Base-by-base conservation (phyloP, 2,113 vertebrate genomes). In the Asarcornis scutulata region DNA sequence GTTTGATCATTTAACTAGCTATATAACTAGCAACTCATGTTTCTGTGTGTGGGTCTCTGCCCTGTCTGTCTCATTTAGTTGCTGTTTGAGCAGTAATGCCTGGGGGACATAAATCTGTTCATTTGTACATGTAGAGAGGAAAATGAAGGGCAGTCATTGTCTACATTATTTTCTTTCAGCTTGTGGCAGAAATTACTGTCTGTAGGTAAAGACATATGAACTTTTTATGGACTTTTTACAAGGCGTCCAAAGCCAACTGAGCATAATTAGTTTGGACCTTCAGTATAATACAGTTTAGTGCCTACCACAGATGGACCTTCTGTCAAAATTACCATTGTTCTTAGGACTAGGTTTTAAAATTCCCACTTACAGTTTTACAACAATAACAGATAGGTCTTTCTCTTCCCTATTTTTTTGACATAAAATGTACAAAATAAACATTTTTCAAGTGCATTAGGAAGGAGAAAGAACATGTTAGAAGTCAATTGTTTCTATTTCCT, bases 1-100 rank as follows among this genome's bases (percentile, higher is more conserved):
- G 4, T 0, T 1, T 1, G 2, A 5, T 40, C 66, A 4, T 52
- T 72, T 59, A 20, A 15, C 52, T 63, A 17, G 1, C 32, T 29
- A 5, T n/a, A 17, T 3, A 25, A 50, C 36, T 14, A 53, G 48
- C 26, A 69, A 10, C 16, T 12, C 11, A 6, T 1, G 1, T 22
- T 9, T 64, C 31, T 12, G 25, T 6, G 22, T 1, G 23, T 1
- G 5, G 2, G 3, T 44, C 34, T 62, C 58, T n/a, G 32, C 40
- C 14, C 46, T 58, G 1, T 13, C 38, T 17, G 5, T 17, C 31
- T 73, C 71, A 25, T 27, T 58, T 11, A 42, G 21, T 17, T 76
- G 25, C 26, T 77, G 18, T 69, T 68, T 9, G 16, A 58, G 72
- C 20, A 76, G 59, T 23, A 79, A 0, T 25, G 82, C 25, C 21